Evolutionary conservation across 1,140 invertebrate species (phyloP).

Genomic region (Platorchestia sp.): DNA sequence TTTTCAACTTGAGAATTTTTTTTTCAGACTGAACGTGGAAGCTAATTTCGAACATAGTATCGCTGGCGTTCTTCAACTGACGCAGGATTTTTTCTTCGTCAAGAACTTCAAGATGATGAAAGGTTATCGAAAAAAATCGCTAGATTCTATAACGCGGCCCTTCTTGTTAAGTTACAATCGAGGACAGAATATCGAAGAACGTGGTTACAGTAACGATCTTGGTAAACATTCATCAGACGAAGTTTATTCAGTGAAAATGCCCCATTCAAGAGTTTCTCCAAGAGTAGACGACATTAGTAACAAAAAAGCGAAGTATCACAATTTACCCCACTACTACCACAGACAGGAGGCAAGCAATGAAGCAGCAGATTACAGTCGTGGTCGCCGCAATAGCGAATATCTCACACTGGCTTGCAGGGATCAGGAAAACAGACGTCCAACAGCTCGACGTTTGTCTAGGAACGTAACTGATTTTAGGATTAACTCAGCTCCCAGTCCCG

Average conservation of each 20-base stretch:
- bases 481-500: background rate
- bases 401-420: background rate
- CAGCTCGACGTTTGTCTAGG: background rate
- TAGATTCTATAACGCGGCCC: background rate
- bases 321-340: constrained; percentile 11
- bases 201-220: background rate
- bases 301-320: background rate
- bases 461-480: background rate
- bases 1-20: too few species aligned
- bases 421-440: constrained; percentile 5
- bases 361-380: background rate
- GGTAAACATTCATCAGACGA: background rate
- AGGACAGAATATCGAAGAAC: background rate
- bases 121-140: background rate
- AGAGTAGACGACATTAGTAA: background rate
- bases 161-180: background rate
- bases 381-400: background rate
- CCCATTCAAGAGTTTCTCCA: background rate
- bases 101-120: constrained; percentile 14
- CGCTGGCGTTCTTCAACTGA: background rate
- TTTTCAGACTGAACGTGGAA: background rate
- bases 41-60: background rate
- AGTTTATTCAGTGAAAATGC: background rate
- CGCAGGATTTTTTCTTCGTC: background rate
- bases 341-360: background rate